Conservation (phyloP, 37 sponge, comb jelly and placozoan genomes). For the Mnemiopsis leidyi region DNA sequence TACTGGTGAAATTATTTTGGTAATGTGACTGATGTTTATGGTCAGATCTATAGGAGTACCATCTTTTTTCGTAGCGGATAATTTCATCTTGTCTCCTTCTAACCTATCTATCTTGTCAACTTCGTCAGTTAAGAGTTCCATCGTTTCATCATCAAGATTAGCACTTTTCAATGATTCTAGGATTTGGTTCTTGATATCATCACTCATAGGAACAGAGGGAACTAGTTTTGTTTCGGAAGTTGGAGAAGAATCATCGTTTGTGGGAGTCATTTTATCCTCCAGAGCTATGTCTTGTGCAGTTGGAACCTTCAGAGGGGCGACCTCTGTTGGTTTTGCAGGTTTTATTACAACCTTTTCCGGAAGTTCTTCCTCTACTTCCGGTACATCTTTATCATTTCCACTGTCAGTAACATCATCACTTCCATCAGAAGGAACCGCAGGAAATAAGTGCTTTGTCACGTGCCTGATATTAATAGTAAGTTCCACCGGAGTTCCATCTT, state of each 20-base stretch:
- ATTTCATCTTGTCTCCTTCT: background rate
- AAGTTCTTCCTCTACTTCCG: background rate
- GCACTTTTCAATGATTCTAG: conserved; percentile 2
- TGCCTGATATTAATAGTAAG: conserved; percentile 32
- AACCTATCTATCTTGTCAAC: background rate
- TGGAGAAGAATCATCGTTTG: background rate
- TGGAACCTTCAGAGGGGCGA: background rate
- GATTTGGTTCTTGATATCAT: conserved; percentile 27
- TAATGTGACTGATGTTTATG: conserved; percentile 26
- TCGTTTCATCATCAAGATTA: background rate
- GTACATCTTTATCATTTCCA: background rate
- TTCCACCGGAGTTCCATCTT: conserved; percentile 39
- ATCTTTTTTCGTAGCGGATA: conserved; percentile 5
- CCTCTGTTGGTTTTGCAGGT: background rate
- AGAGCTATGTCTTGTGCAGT: background rate
- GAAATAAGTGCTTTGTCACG: conserved; percentile 13
- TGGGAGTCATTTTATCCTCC: background rate
- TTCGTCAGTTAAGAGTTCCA: background rate
- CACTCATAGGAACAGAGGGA: background rate
- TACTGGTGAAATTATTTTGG: background rate
- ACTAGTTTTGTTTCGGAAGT: background rate
- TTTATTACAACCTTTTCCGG: background rate
- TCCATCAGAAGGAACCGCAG: conserved; percentile 45
- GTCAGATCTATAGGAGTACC: conserved; percentile 51
- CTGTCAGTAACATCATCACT: background rate